phyloP scores from a whole-genome alignment of 35 echinoderm and acorn worm species.

The Stichopus chloronotus region DNA sequence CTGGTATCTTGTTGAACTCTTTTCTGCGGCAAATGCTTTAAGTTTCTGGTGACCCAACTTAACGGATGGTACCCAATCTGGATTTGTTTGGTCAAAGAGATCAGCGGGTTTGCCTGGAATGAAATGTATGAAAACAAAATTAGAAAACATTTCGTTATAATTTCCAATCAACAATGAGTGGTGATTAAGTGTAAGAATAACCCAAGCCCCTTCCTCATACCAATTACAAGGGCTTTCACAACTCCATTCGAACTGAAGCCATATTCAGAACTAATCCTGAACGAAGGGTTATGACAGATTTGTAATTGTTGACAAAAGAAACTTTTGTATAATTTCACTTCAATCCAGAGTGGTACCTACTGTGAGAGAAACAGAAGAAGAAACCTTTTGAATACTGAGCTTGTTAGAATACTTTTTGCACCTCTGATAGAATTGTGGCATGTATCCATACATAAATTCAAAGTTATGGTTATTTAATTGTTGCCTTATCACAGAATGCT shows the following conservation, averaged over 20 bases:
- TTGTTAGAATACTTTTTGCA: too few species aligned
- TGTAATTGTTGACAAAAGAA: background rate
- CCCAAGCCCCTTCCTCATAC: background rate
- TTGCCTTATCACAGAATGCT: too few species aligned
- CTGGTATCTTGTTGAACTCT: constrained; percentile 1
- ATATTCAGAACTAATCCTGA: background rate
- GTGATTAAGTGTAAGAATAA: background rate
- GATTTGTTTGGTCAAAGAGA: constrained; percentile 1
- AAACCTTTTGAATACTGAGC: too few species aligned
- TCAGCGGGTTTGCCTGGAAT: background rate
- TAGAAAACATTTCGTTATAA: background rate
- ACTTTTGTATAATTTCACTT: too few species aligned
- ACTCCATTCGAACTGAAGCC: background rate
- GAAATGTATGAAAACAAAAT: background rate
- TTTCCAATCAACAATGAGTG: background rate
- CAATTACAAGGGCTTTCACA: background rate
- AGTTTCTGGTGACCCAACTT: constrained; percentile 16
- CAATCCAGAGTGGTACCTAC: too few species aligned
- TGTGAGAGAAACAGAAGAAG: too few species aligned
- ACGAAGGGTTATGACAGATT: background rate
- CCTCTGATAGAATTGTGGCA: too few species aligned
- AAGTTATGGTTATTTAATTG: too few species aligned
- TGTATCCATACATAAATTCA: too few species aligned
- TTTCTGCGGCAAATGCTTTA: background rate
- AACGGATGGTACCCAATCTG: constrained; percentile 20